phyloP scores from a whole-genome alignment of 1,140 invertebrate species.

The Temnothorax curvispinosus region DNA sequence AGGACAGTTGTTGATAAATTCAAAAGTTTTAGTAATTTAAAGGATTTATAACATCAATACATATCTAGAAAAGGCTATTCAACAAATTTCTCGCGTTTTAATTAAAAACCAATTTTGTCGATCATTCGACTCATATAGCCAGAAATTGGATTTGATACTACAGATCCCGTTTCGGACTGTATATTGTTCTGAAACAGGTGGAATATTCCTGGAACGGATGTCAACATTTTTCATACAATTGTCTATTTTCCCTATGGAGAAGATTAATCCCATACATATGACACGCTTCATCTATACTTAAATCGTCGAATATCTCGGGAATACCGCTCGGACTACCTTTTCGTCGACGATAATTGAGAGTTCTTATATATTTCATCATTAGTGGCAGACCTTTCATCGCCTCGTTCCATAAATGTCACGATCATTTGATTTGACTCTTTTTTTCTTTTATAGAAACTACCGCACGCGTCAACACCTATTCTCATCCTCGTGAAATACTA shows the following conservation, averaged over 20 bases:
- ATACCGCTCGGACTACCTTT: background rate
- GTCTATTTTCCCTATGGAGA: conserved; percentile 15
- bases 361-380: conserved; percentile 42
- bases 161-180: conserved; percentile 7
- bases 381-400: background rate
- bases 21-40: background rate
- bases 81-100: conserved; percentile 21
- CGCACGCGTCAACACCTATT: background rate
- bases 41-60: conserved; percentile 3
- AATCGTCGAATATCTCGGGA: conserved; percentile 27
- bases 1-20: background rate
- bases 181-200: conserved; percentile 12
- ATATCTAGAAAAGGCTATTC: background rate
- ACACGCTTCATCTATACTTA: conserved; percentile 37
- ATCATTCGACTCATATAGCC: background rate
- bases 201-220: conserved; percentile 1
- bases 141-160: conserved; percentile 13
- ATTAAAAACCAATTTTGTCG: background rate
- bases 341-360: conserved; percentile 1
- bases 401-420: conserved; percentile 9
- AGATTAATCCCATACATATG: conserved; percentile 20
- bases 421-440: background rate
- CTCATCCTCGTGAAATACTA: background rate
- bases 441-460: conserved; percentile 5
- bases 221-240: conserved; percentile 32